phyloP scores from a whole-genome alignment of 2,888 invertebrate genomes.

The Osedax frankpressi region DNA sequence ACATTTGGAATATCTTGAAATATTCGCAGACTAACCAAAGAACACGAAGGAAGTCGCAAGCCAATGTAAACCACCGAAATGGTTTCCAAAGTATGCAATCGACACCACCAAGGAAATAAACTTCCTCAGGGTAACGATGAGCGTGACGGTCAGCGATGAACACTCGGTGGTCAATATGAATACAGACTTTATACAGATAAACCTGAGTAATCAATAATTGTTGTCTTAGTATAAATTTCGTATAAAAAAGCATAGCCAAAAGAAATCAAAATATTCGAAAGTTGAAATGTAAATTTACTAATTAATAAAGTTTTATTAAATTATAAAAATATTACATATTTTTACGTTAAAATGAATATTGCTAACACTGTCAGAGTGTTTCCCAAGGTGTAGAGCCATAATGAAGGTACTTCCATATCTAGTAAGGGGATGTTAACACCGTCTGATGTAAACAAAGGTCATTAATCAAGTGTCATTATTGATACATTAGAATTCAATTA shows the following conservation, averaged over 20 bases:
- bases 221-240: too few relatives aligned
- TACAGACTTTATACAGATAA: conserved; percentile 82
- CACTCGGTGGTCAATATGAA: conserved; percentile 86
- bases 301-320: too few relatives aligned
- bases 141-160: conserved; percentile 79
- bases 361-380: conserved; percentile 77
- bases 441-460: not conserved
- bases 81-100: conserved; percentile 82
- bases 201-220: too few relatives aligned
- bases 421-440: conserved; percentile 43
- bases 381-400: conserved; percentile 63
- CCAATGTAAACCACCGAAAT: conserved; percentile 83
- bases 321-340: not conserved
- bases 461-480: too few relatives aligned
- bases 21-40: conserved; percentile 58
- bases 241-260: too few relatives aligned
- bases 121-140: conserved; percentile 87
- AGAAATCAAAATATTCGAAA: too few relatives aligned
- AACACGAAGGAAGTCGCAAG: conserved; percentile 78
- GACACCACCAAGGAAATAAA: conserved; percentile 89
- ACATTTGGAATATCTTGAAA: too few relatives aligned
- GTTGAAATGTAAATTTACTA: too few relatives aligned
- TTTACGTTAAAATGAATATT: conserved; percentile 25
- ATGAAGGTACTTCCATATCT: conserved; percentile 54
- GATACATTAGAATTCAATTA: too few relatives aligned